Percentiles rank a stretch among this genome's conserved stretches.
phyloP scores from a whole-genome alignment of 2,797 vertebrate genomes.

The Rhynchotus rufescens region DNA sequence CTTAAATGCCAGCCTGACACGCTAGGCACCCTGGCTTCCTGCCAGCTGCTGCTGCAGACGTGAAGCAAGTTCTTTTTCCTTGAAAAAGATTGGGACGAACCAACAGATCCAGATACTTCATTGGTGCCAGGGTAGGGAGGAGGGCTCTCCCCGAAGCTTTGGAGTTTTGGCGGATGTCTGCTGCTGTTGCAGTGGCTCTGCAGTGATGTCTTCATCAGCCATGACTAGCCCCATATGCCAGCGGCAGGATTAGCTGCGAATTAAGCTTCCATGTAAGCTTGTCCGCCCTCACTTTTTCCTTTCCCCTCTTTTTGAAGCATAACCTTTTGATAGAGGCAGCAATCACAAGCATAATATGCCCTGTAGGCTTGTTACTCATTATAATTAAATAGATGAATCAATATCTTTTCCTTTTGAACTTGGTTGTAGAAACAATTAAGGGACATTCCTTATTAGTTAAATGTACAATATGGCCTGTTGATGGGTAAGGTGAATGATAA shows the following conservation, averaged over 20 bases:
- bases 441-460: background rate
- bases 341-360: background rate
- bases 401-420: background rate
- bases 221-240: background rate
- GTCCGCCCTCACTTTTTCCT: background rate
- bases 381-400: background rate
- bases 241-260: background rate
- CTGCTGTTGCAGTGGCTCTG: background rate
- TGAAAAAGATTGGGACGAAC: background rate
- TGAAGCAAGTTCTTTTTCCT: background rate
- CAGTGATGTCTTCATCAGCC: background rate
- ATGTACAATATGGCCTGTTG: background rate
- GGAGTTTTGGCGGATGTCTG: rapidly evolving
- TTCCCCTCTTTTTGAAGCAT: background rate
- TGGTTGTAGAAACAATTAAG: background rate
- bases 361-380: background rate
- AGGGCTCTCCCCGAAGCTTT: background rate
- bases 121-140: background rate
- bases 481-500: background rate
- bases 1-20: background rate
- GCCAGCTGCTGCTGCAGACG: background rate
- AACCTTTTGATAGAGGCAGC: background rate
- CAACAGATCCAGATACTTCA: background rate
- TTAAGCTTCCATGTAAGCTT: rapidly evolving
- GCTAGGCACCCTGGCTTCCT: background rate